A percentile compares a stretch with the other conserved stretches of the same genome.
Conservation (phyloP, 35 echinoderm and acorn worm genomes). For the Acanthaster planci region DNA sequence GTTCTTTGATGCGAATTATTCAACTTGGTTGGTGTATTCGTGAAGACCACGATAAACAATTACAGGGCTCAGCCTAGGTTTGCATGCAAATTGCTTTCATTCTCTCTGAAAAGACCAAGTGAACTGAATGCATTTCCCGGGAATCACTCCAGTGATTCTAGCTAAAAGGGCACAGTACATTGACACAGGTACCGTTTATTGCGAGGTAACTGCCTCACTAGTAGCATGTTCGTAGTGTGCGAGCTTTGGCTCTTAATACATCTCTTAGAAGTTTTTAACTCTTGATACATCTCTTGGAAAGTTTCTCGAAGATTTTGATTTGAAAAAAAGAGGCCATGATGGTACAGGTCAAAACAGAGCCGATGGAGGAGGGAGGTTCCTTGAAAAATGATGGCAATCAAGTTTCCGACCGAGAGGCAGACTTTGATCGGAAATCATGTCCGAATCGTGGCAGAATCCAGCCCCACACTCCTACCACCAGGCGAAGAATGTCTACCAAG, state of each 20-base stretch:
- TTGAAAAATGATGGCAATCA: not conserved
- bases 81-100: not conserved
- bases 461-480: not conserved
- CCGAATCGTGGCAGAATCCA: not conserved
- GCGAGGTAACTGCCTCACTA: too few relatives aligned
- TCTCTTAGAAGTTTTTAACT: not conserved
- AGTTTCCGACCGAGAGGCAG: not conserved
- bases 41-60: constrained; percentile 12
- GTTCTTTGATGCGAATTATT: not conserved
- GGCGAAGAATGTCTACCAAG: not conserved
- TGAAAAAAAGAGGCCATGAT: not conserved
- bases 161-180: not conserved
- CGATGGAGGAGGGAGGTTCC: not conserved
- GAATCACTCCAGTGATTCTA: not conserved
- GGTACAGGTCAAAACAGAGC: not conserved
- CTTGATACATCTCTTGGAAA: not conserved
- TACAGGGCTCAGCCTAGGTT: not conserved
- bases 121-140: not conserved
- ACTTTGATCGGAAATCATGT: not conserved
- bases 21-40: too few relatives aligned
- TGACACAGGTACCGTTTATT: not conserved
- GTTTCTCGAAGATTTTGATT: too few relatives aligned
- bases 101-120: not conserved
- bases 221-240: not conserved
- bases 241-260: not conserved